These are phyloP conservation scores for Macropodus opercularis DNA, from an alignment of 2,797 vertebrate species.

Conservation along the genomic window DNA sequence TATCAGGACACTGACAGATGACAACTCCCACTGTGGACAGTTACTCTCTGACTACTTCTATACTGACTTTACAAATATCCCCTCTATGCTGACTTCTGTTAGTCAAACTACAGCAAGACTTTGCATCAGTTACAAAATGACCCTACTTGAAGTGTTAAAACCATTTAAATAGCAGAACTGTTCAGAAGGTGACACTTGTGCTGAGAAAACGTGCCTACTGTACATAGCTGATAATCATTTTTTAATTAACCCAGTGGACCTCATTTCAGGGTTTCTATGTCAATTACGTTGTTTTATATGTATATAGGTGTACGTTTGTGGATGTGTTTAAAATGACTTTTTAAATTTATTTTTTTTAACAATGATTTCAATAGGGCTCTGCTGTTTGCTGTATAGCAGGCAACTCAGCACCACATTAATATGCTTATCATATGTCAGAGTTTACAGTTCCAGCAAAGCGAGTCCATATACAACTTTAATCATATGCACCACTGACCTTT, in stretches of 20 bases:
- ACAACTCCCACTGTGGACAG: slow-evolving; percentile 14
- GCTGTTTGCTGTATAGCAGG: slow-evolving; percentile 15
- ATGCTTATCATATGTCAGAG: slow-evolving; percentile 24
- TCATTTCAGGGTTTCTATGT: slow-evolving; percentile 13
- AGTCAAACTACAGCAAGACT: not conserved
- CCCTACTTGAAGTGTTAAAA: slow-evolving; percentile 17
- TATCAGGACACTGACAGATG: slow-evolving; percentile 35
- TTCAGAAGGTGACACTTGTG: not conserved
- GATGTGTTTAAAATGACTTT: slow-evolving; percentile 2
- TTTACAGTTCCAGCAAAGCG: slow-evolving; percentile 34
- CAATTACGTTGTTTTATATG: slow-evolving; percentile 32
- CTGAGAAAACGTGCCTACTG: slow-evolving; percentile 5
- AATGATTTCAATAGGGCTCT: slow-evolving; percentile 10
- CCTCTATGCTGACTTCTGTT: slow-evolving; percentile 6
- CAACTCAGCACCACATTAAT: slow-evolving; percentile 19
- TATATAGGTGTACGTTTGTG: slow-evolving; percentile 15
- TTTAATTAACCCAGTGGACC: slow-evolving; percentile 19
- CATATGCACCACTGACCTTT: slow-evolving; percentile 46
- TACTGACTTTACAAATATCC: slow-evolving; percentile 21
- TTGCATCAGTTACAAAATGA: slow-evolving; percentile 1
- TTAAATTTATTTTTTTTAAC: slow-evolving; percentile 19
- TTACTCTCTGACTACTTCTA: slow-evolving; percentile 30
- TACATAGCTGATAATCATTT: not conserved
- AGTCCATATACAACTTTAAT: slow-evolving; percentile 48
- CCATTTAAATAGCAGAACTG: not conserved